Evolutionary conservation across 35 echinoderm and acorn worm species (phyloP).

Genomic region (Eucidaris tribuloides): DNA sequence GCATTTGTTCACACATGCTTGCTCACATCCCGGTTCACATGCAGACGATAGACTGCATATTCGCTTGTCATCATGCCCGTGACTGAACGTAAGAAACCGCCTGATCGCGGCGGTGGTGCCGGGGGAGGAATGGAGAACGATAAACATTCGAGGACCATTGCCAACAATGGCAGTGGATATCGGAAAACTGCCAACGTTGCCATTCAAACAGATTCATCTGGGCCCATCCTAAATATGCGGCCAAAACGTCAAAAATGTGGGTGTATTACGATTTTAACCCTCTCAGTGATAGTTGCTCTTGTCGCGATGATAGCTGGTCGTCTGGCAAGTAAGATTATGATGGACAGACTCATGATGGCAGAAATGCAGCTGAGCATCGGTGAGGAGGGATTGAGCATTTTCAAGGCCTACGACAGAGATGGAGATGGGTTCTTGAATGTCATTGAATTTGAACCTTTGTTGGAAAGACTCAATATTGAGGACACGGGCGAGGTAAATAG

Average conservation of each 20-base stretch:
- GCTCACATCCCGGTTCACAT: too few species aligned
- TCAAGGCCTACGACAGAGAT: conserved; percentile 74
- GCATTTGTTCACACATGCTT: too few species aligned
- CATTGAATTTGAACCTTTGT: conserved; percentile 89
- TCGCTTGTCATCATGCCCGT: neutral
- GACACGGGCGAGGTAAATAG: conserved; percentile 30
- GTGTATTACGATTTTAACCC: neutral
- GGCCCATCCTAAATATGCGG: neutral
- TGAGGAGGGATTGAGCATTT: conserved; percentile 67
- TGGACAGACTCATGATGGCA: neutral
- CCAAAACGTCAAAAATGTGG: neutral
- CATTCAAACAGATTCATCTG: neutral
- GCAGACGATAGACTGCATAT: too few species aligned
- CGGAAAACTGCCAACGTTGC: too few species aligned
- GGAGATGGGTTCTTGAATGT: conserved; percentile 80
- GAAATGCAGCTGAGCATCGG: conserved; percentile 42
- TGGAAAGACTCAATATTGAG: conserved; percentile 48
- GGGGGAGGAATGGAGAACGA: neutral
- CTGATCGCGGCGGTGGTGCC: neutral
- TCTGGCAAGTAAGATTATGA: neutral
- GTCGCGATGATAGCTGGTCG: neutral
- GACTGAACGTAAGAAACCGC: conserved; percentile 6
- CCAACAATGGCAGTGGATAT: too few species aligned
- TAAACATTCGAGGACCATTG: too few species aligned
- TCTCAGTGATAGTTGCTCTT: conserved; percentile 29